Evolutionary conservation across 2,113 vertebrate genomes (phyloP).

Genomic region (Zosterops lateralis): DNA sequence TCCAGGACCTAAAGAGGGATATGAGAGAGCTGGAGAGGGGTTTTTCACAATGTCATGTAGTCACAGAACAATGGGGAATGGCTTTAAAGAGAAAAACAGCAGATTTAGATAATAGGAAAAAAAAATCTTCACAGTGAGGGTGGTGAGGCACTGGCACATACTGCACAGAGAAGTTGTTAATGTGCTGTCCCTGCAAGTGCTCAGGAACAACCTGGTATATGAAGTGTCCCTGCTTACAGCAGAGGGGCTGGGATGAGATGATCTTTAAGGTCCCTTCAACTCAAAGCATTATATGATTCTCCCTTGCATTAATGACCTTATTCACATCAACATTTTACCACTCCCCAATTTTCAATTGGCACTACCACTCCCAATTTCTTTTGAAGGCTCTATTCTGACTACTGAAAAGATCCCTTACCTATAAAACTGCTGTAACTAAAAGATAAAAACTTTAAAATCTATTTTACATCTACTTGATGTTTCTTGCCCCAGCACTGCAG

Average conservation of each 20-base stretch:
- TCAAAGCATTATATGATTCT: background rate
- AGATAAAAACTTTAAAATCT: background rate
- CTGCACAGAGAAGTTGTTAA: background rate
- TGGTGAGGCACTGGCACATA: background rate
- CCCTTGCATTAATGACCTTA: background rate
- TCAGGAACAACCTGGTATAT: background rate
- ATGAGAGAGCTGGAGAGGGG: background rate
- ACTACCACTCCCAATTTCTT: background rate
- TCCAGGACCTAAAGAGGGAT: background rate
- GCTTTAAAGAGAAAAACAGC: background rate
- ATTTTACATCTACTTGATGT: background rate
- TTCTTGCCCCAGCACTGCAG: background rate
- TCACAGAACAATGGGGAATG: background rate
- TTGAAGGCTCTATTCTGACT: background rate
- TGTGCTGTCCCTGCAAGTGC: background rate
- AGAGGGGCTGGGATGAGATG: background rate
- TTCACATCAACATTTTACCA: background rate
- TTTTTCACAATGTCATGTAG: background rate
- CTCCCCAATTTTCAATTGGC: background rate
- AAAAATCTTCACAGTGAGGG: background rate
- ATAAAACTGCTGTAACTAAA: background rate
- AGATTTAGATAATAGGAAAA: background rate
- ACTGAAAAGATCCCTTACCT: background rate
- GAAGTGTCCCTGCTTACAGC: background rate
- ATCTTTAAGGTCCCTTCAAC: background rate